Evolutionary conservation across 2,113 vertebrate genomes (phyloP).

Genomic region (Synodontis membranacea): DNA sequence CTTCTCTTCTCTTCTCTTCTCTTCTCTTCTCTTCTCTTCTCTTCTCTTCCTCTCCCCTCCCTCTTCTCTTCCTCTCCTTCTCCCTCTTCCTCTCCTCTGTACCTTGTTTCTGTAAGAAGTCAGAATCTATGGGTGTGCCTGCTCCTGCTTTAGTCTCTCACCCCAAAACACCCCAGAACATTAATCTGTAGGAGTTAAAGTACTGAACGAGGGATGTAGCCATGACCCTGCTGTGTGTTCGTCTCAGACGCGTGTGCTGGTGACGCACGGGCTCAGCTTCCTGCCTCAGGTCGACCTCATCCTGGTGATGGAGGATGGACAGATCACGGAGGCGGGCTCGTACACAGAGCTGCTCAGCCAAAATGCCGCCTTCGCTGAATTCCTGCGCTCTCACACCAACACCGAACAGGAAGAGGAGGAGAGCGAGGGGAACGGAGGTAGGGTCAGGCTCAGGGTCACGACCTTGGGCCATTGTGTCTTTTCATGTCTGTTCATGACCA

Average conservation of each 20-base stretch:
- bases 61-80: background rate
- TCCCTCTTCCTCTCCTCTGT: too few relatives aligned
- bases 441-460: slow-evolving; percentile 28
- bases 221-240: background rate
- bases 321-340: slow-evolving; percentile 92
- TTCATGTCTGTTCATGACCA: background rate
- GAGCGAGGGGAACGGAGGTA: slow-evolving; percentile 50
- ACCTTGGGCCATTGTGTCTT: background rate
- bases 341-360: slow-evolving; percentile 85
- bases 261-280: slow-evolving; percentile 89
- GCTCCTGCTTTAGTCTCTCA: background rate
- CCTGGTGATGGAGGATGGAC: slow-evolving; percentile 88
- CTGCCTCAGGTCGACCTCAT: slow-evolving; percentile 85
- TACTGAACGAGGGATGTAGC: background rate
- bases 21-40: too few relatives aligned
- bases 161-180: too few relatives aligned
- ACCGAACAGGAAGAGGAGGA: slow-evolving; percentile 72
- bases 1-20: too few relatives aligned
- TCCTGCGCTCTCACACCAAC: slow-evolving; percentile 81
- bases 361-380: slow-evolving; percentile 89
- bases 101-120: background rate
- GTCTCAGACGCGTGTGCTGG: slow-evolving; percentile 85
- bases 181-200: background rate
- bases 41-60: background rate
- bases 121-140: background rate